Base-by-base conservation (phyloP, 2,113 vertebrate genomes). In the Lynx canadensis region DNA sequence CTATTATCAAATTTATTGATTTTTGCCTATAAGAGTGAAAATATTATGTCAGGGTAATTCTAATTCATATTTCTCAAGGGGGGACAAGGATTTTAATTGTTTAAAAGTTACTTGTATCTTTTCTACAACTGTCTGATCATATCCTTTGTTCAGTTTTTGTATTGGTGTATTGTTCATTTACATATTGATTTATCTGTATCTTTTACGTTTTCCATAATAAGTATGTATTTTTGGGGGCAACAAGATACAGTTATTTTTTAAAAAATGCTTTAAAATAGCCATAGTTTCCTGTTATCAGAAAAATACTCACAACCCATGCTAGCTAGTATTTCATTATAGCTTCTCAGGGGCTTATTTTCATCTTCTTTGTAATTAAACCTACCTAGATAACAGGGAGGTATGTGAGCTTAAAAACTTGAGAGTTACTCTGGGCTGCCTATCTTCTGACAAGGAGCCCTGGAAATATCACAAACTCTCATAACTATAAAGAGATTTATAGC, bases 201-300 rank as follows among this genome's bases (percentile, higher is more conserved):
- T 97, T 96, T 86, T 76, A 80, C n/a, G 11, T 95, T 95, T 95
- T 86, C n/a, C 89, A 68, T 33, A 97, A 60, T 73, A 3, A 87
- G 29, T 13, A 66, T 78, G 11, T 8, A 23, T 60, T 90, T 87
- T 86, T 73, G 5, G 12, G 12, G 57, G n/a, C 69, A 95, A 45
- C 52, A 86, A 84, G 60, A 87, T 41, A 95, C 10, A 92, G 19
- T 63, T 92, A 94, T 36, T 96, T 89, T 96, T 76, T 5, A 13
- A 83, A 57, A 95, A 41, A 27, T 48, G 11, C 18, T 91, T 97
- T 19, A 60, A 97, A 87, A 95, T 87, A 57, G 19, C 21, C 38
- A 71, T 65, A 91, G 69, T 91, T 93, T 93, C 23, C 50, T 95
- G 25, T 11, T 90, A 86, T 38, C 1, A 23, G 33, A 89, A 95